phyloP scores from a whole-genome alignment of 2,797 vertebrate species.

The Urophycis tenuis region DNA sequence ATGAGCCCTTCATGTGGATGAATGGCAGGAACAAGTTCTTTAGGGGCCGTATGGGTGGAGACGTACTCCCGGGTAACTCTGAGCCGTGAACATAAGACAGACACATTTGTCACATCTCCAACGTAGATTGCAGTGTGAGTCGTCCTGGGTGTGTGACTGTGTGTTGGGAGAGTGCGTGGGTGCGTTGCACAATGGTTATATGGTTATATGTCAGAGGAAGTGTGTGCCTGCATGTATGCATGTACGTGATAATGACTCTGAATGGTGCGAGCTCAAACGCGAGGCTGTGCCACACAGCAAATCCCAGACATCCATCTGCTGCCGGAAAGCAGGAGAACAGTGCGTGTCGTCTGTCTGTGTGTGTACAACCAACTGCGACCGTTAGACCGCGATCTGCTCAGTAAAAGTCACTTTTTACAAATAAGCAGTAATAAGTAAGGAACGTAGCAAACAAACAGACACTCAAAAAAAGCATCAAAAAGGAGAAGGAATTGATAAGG shows the following conservation, averaged over 20 bases:
- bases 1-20: background rate
- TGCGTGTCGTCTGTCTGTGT: slow-evolving; percentile 25
- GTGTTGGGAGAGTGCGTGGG: background rate
- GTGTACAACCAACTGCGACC: no score
- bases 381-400: no score
- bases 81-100: slow-evolving; percentile 36
- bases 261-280: slow-evolving; percentile 45
- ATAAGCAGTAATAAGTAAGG: no score
- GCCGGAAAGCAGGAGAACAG: slow-evolving; percentile 51
- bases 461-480: no score
- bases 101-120: slow-evolving; percentile 42
- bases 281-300: slow-evolving; percentile 44
- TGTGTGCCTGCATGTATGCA: background rate
- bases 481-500: no score
- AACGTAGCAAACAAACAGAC: no score
- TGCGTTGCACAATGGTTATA: background rate
- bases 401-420: no score
- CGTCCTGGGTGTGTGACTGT: background rate
- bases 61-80: slow-evolving; percentile 30
- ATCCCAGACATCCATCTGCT: slow-evolving; percentile 35
- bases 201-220: background rate
- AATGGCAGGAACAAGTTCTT: background rate
- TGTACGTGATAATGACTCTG: slow-evolving; percentile 31
- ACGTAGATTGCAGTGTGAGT: slow-evolving; percentile 35
- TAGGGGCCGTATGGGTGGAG: slow-evolving; percentile 33